Percentiles rank a stretch among this genome's conserved stretches.
Conservation (phyloP, 2,888 invertebrate genomes). For the Spicauda simplicius region DNA sequence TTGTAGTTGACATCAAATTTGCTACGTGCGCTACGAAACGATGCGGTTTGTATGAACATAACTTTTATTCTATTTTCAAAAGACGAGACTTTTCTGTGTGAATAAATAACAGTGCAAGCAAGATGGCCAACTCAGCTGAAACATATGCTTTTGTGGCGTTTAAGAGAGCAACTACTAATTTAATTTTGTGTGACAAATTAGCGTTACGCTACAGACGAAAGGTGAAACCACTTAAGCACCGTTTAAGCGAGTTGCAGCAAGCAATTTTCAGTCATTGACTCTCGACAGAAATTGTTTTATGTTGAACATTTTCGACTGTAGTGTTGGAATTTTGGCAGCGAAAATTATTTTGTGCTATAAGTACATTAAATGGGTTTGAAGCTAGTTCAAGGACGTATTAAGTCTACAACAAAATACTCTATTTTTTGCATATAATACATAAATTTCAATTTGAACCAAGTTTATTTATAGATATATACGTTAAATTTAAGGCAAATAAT, state of each 20-base stretch:
- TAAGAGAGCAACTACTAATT: conserved; percentile 2
- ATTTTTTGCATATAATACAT: no score
- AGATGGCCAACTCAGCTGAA: conserved; percentile 13
- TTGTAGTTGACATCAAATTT: conserved; percentile 41
- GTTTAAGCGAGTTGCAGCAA: conserved; percentile 21
- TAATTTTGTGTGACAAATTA: conserved; percentile 20
- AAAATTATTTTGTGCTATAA: neutral
- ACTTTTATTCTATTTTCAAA: conserved; percentile 32
- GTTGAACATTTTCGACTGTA: conserved; percentile 14
- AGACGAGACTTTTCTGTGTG: conserved; percentile 21
- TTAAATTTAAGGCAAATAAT: no score
- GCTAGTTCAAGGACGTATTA: neutral
- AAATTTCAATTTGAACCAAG: no score
- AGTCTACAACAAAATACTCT: no score
- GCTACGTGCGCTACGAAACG: conserved; percentile 26
- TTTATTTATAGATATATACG: no score
- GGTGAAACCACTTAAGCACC: conserved; percentile 22
- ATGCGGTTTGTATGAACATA: conserved; percentile 24
- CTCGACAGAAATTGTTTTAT: conserved; percentile 17
- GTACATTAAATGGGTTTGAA: neutral
- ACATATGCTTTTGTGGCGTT: neutral
- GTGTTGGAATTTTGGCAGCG: conserved; percentile 4
- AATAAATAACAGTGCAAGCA: conserved; percentile 13
- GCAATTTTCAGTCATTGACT: conserved; percentile 30
- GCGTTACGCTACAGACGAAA: conserved; percentile 13